Base-by-base conservation (phyloP, 2,113 vertebrate species). In the Vulpes ferrilata region DNA sequence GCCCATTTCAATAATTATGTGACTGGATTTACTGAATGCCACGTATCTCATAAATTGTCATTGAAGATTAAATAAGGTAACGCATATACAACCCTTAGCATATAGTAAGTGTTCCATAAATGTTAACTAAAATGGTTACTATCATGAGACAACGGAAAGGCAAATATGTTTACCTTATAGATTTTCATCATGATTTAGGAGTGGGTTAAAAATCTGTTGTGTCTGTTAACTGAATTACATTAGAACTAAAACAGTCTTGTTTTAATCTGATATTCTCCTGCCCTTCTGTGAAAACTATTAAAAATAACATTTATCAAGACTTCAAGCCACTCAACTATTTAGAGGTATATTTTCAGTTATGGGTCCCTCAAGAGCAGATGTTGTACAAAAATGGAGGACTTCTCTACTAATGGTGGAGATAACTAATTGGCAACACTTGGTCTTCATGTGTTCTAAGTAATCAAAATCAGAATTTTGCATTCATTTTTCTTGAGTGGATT, bases 101-200 rank as follows among this genome's bases (percentile, higher is more conserved):
- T 25, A 89, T 0, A 90, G 65, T 27, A 51, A 74, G 67, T 32
- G 7, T 22, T 74, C 80, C 71, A 53, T 64, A 80, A 69, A 94
- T 25, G 67, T 74, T 74, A 93, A 71, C 23, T 55, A 80, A 79
- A 69, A 60, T 57, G 22, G 51, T 9, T 59, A 62, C 35, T 65
- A 67, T 62, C n/a, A 35, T 15, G 23, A 57, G 53, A 84, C 89
- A 97, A 74, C 16, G 25, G 25, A 90, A 90, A 90, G 43, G 64
- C 76, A 80, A 57, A 82, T 22, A 43, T 1, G 60, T 71, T 59
- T 82, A 88, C 57, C 48, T 82, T 59, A 55, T 0, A 53, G 13
- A 71, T 35, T 76, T 93, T 67, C 90, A 97, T 65, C 71, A 51
- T 22, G 73, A 48, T 85, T 82, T 87, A 74, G 78, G 12, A 93